Conservation (phyloP, 2,797 vertebrate genomes). For the Lepidocolaptes lacrymiger region DNA sequence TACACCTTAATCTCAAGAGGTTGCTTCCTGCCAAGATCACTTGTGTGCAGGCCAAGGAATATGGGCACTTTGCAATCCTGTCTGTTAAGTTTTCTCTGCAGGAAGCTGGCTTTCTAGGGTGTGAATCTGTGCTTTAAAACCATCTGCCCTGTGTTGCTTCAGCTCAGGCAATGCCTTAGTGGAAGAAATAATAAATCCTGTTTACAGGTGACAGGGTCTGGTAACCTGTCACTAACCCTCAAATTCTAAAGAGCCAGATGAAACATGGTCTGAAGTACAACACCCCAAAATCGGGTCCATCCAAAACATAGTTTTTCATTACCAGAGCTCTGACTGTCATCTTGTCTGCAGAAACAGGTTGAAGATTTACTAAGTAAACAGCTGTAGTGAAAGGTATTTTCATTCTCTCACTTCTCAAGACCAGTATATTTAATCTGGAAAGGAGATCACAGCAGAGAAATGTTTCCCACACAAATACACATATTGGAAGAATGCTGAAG, state of each 20-base stretch:
- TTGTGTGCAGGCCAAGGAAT: background rate
- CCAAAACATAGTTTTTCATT: background rate
- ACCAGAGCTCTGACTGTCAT: background rate
- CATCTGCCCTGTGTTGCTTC: constrained; percentile 4
- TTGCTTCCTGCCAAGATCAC: background rate
- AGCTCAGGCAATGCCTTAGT: background rate
- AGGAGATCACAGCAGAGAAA: background rate
- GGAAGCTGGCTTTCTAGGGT: background rate
- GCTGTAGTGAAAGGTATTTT: background rate
- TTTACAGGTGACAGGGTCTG: background rate
- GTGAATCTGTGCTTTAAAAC: background rate
- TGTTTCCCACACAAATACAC: background rate
- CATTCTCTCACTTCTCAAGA: background rate
- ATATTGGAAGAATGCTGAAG: background rate
- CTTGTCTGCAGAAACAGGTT: background rate
- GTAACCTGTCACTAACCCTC: background rate
- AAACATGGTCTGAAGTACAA: background rate
- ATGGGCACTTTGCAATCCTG: background rate
- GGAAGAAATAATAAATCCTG: background rate
- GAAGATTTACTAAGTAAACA: background rate
- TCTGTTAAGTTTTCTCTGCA: background rate
- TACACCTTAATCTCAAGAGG: background rate
- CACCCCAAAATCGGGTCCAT: background rate
- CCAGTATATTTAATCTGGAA: background rate
- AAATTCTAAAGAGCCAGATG: background rate